A percentile compares a stretch with the other conserved stretches of the same genome.
phyloP scores from a whole-genome alignment of 2,113 vertebrate species.

The Boulengeromyrus knoepffleri region DNA sequence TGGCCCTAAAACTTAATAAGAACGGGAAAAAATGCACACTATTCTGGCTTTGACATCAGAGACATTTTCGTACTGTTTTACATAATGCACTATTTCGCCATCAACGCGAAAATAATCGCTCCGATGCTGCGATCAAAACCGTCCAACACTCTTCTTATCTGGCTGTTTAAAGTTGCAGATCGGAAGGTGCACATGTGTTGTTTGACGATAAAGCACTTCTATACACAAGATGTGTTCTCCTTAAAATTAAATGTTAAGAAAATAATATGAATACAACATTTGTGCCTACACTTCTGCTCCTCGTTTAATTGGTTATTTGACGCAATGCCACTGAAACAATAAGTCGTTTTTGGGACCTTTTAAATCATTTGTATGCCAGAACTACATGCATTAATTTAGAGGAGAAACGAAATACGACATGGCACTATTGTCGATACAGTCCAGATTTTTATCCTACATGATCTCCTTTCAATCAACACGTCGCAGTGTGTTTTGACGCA shows the following conservation, averaged over 20 bases:
- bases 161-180: not conserved
- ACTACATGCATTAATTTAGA: not conserved
- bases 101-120: not conserved
- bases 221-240: not conserved
- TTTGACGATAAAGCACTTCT: not conserved
- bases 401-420: not conserved
- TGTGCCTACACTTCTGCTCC: not conserved
- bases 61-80: not conserved
- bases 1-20: not conserved
- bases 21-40: not conserved
- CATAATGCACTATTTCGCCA: not conserved
- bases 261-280: not conserved
- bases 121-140: not conserved
- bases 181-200: not conserved
- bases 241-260: not conserved
- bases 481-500: constrained; percentile 51
- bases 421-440: not conserved
- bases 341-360: not conserved
- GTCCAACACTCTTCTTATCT: not conserved
- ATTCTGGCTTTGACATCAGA: not conserved
- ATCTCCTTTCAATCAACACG: constrained; percentile 18
- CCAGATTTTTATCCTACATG: not conserved
- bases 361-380: not conserved
- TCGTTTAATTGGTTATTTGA: not conserved
- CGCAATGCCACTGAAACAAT: not conserved